phyloP scores from a whole-genome alignment of 2,797 vertebrate species.

The Acanthurus leucopareius region DNA sequence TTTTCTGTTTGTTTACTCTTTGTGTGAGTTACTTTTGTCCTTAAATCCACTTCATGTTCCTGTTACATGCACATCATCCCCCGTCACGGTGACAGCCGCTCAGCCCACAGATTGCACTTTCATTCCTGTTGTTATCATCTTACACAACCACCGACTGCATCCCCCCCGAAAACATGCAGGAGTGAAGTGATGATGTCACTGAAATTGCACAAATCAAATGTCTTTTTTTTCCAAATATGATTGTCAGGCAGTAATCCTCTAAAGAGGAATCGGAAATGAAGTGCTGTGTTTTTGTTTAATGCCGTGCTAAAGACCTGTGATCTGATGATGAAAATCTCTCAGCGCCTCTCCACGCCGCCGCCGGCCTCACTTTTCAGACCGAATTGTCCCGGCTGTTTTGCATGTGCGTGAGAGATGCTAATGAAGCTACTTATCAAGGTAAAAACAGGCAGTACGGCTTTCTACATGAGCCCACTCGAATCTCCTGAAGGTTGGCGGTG shows the following conservation, averaged over 20 bases:
- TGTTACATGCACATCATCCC: not conserved
- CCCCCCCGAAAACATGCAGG: slow-evolving; percentile 49
- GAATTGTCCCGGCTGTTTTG: slow-evolving; percentile 66
- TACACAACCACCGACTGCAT: slow-evolving; percentile 44
- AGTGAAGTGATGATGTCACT: slow-evolving; percentile 38
- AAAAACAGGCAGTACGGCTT: slow-evolving; percentile 4
- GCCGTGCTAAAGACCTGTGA: slow-evolving; percentile 7
- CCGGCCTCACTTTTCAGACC: not conserved
- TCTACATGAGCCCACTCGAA: slow-evolving; percentile 26
- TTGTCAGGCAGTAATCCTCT: slow-evolving; percentile 53
- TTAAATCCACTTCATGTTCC: not conserved
- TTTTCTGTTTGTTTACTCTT: not conserved
- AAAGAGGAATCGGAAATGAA: slow-evolving; percentile 46
- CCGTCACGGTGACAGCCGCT: slow-evolving; percentile 28
- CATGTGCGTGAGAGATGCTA: slow-evolving; percentile 45
- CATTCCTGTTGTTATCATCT: slow-evolving; percentile 37
- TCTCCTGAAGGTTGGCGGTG: slow-evolving; percentile 37
- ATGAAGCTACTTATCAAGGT: slow-evolving; percentile 37
- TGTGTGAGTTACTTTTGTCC: not conserved
- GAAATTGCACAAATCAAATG: slow-evolving; percentile 34
- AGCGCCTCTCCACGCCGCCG: slow-evolving; percentile 21
- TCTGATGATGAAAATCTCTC: slow-evolving; percentile 24
- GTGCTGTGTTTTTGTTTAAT: slow-evolving; percentile 18
- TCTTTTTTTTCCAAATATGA: slow-evolving; percentile 19
- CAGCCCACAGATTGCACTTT: slow-evolving; percentile 34